A percentile compares a stretch with the other conserved stretches of the same genome.
These are phyloP conservation scores for Trichacis sp. DNA, from an alignment of 2,888 invertebrate species.

Conservation along the genomic window DNA sequence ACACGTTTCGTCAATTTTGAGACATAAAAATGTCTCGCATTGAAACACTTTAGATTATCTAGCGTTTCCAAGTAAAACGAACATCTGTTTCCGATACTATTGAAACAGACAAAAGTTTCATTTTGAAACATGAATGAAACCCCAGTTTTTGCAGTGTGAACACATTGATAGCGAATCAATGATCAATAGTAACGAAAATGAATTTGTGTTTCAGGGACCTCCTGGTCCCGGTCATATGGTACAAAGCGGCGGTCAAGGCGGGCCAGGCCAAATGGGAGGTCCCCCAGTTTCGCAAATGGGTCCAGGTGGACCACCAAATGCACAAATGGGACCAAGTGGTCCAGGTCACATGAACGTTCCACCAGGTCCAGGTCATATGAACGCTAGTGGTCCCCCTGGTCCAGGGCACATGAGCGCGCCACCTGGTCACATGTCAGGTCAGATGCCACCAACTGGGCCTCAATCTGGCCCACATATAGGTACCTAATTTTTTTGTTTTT, in stretches of 20 bases:
- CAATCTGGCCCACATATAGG: slow-evolving; percentile 42
- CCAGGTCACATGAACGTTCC: slow-evolving; percentile 63
- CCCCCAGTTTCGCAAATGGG: slow-evolving; percentile 58
- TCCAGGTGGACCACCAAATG: slow-evolving; percentile 55
- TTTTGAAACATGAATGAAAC: no score
- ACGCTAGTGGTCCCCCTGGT: slow-evolving; percentile 45
- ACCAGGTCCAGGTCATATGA: slow-evolving; percentile 53
- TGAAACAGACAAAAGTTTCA: no score
- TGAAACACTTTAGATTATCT: no score
- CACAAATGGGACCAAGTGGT: slow-evolving; percentile 56
- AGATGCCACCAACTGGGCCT: slow-evolving; percentile 33
- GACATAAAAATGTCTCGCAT: no score
- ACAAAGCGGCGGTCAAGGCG: slow-evolving; percentile 58
- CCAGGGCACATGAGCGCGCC: slow-evolving; percentile 47
- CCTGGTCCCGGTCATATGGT: slow-evolving; percentile 42
- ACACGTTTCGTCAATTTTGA: no score
- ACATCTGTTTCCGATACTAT: no score
- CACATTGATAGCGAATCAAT: no score
- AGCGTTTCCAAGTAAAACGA: no score
- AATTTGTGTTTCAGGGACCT: slow-evolving; percentile 4
- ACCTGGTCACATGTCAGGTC: slow-evolving; percentile 49
- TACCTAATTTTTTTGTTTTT: background rate
- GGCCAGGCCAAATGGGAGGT: slow-evolving; percentile 55
- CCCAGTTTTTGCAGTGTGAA: no score
- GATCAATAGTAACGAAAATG: no score